phyloP scores from a whole-genome alignment of 2,797 vertebrate genomes.

The Helarctos malayanus region DNA sequence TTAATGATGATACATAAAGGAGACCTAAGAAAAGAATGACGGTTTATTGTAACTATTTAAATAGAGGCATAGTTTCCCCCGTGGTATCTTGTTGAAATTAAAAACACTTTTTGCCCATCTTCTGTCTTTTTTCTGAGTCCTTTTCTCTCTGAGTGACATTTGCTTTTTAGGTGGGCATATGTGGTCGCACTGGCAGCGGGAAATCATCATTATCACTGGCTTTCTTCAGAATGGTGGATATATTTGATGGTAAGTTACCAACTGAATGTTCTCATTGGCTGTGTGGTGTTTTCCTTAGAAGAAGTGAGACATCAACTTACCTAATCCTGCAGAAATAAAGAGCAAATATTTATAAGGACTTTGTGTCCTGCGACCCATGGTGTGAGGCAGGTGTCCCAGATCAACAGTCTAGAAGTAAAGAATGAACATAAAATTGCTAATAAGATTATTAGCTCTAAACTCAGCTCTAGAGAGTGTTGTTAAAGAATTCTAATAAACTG shows the following conservation, averaged over 20 bases:
- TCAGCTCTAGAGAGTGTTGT: not conserved
- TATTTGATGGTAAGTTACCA: slow-evolving; percentile 95
- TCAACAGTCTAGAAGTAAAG: slow-evolving; percentile 31
- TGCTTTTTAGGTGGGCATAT: slow-evolving; percentile 95
- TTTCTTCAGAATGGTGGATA: slow-evolving; percentile 99
- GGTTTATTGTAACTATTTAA: not conserved
- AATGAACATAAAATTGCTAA: not conserved
- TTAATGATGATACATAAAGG: not conserved
- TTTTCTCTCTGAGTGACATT: not conserved
- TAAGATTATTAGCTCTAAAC: not conserved
- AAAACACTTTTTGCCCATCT: not conserved
- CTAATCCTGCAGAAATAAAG: slow-evolving; percentile 15
- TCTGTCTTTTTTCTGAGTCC: slow-evolving; percentile 3
- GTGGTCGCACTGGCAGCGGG: slow-evolving; percentile 97
- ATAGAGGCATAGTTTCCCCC: not conserved
- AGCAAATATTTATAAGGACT: slow-evolving; percentile 47
- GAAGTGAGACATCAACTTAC: not conserved
- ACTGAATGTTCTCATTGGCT: not conserved
- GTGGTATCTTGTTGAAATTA: not conserved
- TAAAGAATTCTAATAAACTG: not conserved
- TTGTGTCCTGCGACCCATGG: not conserved
- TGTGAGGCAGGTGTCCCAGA: slow-evolving; percentile 14
- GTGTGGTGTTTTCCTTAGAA: not conserved
- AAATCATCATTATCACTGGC: slow-evolving; percentile 98
- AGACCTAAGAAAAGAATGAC: not conserved